Conservation (phyloP, 2,797 vertebrate genomes). For the Scleropages formosus region DNA sequence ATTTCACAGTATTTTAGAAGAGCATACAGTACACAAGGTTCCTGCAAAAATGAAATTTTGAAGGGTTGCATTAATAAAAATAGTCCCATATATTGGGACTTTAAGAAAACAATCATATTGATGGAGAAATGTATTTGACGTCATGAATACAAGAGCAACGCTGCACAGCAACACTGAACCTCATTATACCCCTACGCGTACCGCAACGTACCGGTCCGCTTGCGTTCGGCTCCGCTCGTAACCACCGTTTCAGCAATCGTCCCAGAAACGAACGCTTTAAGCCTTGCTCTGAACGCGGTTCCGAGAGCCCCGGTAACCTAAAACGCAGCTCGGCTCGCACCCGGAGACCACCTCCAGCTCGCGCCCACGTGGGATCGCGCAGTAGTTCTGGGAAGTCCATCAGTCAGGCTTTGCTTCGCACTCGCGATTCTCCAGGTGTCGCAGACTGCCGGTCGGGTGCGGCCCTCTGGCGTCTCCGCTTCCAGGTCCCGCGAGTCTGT, state of each 20-base stretch:
- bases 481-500: too few relatives aligned
- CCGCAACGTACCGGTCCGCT: slow-evolving; percentile 81
- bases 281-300: neutral
- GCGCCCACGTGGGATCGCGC: too few relatives aligned
- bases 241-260: neutral
- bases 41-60: slow-evolving; percentile 99
- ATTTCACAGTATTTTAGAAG: slow-evolving; percentile 99
- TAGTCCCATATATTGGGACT: too few relatives aligned
- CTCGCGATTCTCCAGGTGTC: slow-evolving; percentile 37
- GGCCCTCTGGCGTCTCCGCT: too few relatives aligned
- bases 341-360: too few relatives aligned
- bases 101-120: slow-evolving; percentile 99
- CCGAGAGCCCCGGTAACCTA: neutral
- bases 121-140: slow-evolving; percentile 99
- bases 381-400: slow-evolving; percentile 29
- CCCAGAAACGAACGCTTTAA: too few relatives aligned
- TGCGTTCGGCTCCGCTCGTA: slow-evolving; percentile 46
- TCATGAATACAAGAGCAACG: slow-evolving; percentile 99
- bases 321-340: too few relatives aligned
- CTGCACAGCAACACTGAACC: slow-evolving; percentile 98
- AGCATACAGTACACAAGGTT: slow-evolving; percentile 99
- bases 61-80: slow-evolving; percentile 99
- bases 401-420: slow-evolving; percentile 40
- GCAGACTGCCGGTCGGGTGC: neutral
- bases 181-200: slow-evolving; percentile 87